Conservation (phyloP, 2,888 invertebrate species). For the Nymphalis c-album region DNA sequence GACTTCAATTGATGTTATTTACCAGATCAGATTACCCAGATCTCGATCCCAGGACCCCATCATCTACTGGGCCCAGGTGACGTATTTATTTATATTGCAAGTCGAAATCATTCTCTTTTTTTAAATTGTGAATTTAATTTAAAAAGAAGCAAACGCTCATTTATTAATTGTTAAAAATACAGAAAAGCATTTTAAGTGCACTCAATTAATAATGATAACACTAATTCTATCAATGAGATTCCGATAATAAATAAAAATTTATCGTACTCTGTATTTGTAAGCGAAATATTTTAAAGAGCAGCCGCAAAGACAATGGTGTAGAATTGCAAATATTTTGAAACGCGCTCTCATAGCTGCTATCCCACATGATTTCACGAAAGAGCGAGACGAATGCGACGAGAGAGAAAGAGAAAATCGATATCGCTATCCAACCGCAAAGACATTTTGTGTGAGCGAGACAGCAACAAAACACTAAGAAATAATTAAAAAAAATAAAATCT, state of each 20-base stretch:
- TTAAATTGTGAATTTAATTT: no score
- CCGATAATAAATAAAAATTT: not conserved
- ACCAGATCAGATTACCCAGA: no score
- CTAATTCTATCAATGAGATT: no score
- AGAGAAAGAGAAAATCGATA: slow-evolving; percentile 59
- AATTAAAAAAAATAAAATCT: slow-evolving; percentile 13
- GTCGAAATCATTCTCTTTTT: no score
- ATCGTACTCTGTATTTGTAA: not conserved
- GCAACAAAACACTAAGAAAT: slow-evolving; percentile 49
- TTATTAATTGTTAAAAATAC: no score
- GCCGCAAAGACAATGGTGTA: slow-evolving; percentile 8
- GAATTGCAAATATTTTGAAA: slow-evolving; percentile 34
- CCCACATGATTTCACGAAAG: slow-evolving; percentile 36
- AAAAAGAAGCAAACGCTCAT: no score
- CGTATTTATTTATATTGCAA: no score
- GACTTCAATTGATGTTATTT: no score
- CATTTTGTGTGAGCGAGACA: slow-evolving; percentile 50
- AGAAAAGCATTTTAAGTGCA: no score
- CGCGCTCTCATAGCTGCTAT: slow-evolving; percentile 27
- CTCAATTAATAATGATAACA: no score
- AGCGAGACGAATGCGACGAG: slow-evolving; percentile 48
- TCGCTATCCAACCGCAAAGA: slow-evolving; percentile 46
- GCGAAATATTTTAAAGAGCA: slow-evolving; percentile 1
- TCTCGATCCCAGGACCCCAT: no score
- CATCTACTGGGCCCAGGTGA: no score